Percentiles rank a stretch among this genome's conserved stretches.
Conservation (phyloP, 2,888 invertebrate genomes). For the Unio pictorum region DNA sequence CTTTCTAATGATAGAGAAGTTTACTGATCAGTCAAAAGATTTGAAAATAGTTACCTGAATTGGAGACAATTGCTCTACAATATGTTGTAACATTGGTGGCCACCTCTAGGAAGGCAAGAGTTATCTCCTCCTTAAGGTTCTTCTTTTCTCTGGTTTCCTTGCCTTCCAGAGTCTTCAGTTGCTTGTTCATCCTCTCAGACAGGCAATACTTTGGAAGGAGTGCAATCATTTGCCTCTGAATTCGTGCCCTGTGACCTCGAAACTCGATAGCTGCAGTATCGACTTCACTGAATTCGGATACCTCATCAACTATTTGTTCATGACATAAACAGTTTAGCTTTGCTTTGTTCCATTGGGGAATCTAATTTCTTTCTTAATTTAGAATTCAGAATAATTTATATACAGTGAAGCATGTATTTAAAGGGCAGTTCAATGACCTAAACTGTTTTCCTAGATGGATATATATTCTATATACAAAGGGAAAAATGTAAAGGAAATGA, state of each 20-base stretch:
- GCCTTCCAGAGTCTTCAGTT: slow-evolving; percentile 48
- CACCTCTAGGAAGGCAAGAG: slow-evolving; percentile 62
- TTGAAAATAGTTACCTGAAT: slow-evolving; percentile 45
- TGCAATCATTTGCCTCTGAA: slow-evolving; percentile 83
- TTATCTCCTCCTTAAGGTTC: slow-evolving; percentile 49
- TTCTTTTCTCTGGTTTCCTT: slow-evolving; percentile 30
- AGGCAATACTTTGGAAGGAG: slow-evolving; percentile 80
- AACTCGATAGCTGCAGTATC: slow-evolving; percentile 64
- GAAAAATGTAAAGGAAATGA: too few species aligned
- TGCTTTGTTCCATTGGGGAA: too few species aligned
- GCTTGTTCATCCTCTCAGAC: slow-evolving; percentile 59
- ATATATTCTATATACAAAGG: too few species aligned
- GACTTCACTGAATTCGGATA: slow-evolving; percentile 30
- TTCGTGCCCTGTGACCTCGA: slow-evolving; percentile 74
- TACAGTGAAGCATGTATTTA: too few species aligned
- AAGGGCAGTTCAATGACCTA: too few species aligned
- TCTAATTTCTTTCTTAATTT: too few species aligned
- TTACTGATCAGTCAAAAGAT: too few species aligned
- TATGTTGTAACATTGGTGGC: slow-evolving; percentile 66
- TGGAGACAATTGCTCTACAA: slow-evolving; percentile 61
- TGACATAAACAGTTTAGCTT: too few species aligned
- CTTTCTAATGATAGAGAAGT: too few species aligned
- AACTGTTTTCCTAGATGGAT: too few species aligned
- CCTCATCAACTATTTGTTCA: slow-evolving; percentile 18
- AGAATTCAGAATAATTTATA: too few species aligned